Evolutionary conservation across 1,140 invertebrate species (phyloP).

Genomic region (Apolygus lucorum): DNA sequence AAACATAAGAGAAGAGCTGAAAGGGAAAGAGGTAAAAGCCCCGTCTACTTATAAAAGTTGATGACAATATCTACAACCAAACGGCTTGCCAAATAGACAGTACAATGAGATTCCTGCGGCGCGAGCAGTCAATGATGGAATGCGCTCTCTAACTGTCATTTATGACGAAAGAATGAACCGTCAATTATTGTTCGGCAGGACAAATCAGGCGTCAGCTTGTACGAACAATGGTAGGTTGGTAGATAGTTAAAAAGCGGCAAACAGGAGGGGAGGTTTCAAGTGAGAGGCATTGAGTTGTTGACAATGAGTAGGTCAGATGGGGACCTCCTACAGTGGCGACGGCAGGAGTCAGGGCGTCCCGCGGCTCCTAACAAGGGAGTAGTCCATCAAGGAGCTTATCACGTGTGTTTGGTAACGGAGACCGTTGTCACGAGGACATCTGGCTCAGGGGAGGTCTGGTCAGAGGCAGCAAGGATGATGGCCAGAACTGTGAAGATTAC

Average conservation of each 20-base stretch:
- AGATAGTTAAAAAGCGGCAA: slow-evolving; percentile 16
- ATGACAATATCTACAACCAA: slow-evolving; percentile 13
- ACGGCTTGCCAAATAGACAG: slow-evolving; percentile 4
- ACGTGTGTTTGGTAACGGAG: slow-evolving; percentile 16
- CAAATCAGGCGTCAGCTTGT: slow-evolving; percentile 12
- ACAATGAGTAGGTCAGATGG: slow-evolving; percentile 14
- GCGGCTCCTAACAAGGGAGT: neutral
- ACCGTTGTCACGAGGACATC: slow-evolving; percentile 14
- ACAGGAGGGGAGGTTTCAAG: neutral
- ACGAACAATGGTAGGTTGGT: slow-evolving; percentile 8
- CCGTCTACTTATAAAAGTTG: slow-evolving; percentile 19
- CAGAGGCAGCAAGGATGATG: too few species aligned
- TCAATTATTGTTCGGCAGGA: slow-evolving; percentile 5
- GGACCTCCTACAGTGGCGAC: slow-evolving; percentile 1
- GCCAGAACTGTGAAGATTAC: too few species aligned
- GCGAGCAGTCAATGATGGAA: slow-evolving; percentile 10
- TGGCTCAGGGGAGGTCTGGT: slow-evolving; percentile 11
- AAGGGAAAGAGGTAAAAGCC: slow-evolving; percentile 15
- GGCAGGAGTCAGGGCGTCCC: neutral
- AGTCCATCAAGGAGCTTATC: slow-evolving; percentile 12
- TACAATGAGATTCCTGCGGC: slow-evolving; percentile 1
- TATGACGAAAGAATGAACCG: slow-evolving; percentile 15
- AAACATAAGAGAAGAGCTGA: too few species aligned
- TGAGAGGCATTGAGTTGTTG: slow-evolving; percentile 12
- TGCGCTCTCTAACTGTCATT: slow-evolving; percentile 12